Conservation (phyloP, 37 sponge, comb jelly and placozoan species). For the Chondrilla cf. caribensis region DNA sequence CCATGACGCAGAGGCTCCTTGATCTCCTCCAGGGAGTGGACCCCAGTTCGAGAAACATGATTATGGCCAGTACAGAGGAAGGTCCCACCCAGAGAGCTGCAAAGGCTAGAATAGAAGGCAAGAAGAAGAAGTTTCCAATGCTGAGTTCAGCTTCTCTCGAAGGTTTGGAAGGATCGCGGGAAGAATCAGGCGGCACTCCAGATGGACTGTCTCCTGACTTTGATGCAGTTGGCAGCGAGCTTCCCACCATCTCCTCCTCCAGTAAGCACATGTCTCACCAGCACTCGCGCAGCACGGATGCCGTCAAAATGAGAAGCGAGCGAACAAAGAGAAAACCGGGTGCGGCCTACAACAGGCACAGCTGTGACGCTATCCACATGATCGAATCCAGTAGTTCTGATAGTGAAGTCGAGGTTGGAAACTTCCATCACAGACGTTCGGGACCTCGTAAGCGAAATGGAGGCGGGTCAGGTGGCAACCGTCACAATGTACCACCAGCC, state of each 20-base stretch:
- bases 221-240: not conserved
- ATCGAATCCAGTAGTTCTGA: conserved; percentile 17
- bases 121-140: conserved; percentile 19
- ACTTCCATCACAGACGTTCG: not conserved
- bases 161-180: not conserved
- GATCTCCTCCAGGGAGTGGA: conserved; percentile 11
- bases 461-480: not conserved
- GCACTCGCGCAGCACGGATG: conserved; percentile 8
- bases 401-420: not conserved
- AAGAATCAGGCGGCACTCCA: conserved; percentile 16
- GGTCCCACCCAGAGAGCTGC: conserved; percentile 9
- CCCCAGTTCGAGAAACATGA: not conserved
- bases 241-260: not conserved
- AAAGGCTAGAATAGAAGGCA: not conserved
- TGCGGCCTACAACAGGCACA: not conserved
- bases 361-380: conserved; percentile 23
- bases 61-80: not conserved
- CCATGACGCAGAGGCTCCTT: not conserved
- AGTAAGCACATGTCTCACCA: not conserved
- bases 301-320: not conserved
- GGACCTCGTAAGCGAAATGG: not conserved
- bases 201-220: conserved; percentile 25
- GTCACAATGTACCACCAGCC: not conserved
- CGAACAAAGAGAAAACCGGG: not conserved
- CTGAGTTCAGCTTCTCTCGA: not conserved